phyloP scores from a whole-genome alignment of 2,797 vertebrate species.

The Moxostoma hubbsi region DNA sequence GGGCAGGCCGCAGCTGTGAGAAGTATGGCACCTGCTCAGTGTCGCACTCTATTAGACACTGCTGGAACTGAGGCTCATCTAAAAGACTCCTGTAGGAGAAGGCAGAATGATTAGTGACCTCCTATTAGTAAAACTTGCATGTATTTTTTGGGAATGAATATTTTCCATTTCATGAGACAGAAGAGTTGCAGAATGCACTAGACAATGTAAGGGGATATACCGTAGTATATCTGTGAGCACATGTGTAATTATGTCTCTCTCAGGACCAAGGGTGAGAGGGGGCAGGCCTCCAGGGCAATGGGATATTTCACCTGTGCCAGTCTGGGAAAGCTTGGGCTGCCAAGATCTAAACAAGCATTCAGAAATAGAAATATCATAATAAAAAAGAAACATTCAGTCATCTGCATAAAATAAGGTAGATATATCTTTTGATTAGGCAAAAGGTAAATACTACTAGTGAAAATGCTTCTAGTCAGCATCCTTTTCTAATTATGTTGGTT shows the following conservation, averaged over 20 bases:
- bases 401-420: too few relatives aligned
- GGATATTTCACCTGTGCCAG: slow-evolving; percentile 16
- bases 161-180: background rate
- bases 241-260: slow-evolving; percentile 62
- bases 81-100: slow-evolving; percentile 77
- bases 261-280: slow-evolving; percentile 28
- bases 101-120: background rate
- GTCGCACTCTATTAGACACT: slow-evolving; percentile 66
- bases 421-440: too few relatives aligned
- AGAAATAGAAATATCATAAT: background rate
- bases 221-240: slow-evolving; percentile 60
- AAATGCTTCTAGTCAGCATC: too few relatives aligned
- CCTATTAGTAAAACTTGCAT: background rate
- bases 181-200: background rate
- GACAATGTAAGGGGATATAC: too few relatives aligned
- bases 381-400: too few relatives aligned
- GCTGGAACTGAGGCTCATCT: slow-evolving; percentile 80
- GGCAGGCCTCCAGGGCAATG: background rate
- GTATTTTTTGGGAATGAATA: background rate
- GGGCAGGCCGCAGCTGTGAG: slow-evolving; percentile 65
- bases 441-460: too few relatives aligned
- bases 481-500: too few relatives aligned
- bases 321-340: slow-evolving; percentile 9
- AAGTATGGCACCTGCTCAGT: slow-evolving; percentile 81
- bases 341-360: slow-evolving; percentile 52